Base-by-base conservation (phyloP, 2,888 invertebrate genomes). In the Germaria angustata region DNA sequence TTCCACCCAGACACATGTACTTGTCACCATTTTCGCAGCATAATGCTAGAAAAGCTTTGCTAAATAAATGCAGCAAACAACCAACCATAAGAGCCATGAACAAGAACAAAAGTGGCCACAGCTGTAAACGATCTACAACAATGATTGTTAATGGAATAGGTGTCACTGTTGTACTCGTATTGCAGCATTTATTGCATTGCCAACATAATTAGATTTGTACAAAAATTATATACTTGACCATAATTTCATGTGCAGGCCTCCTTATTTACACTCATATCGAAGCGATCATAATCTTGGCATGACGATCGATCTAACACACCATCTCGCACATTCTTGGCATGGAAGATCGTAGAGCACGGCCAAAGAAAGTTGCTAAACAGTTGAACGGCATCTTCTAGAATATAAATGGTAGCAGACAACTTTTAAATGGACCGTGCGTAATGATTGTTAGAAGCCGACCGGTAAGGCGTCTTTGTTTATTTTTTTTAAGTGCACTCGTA, bases 171-270 rank as follows among this genome's bases (percentile, higher is more conserved):
- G 46, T 46, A 15, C n/a, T 65, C 22, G 61, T 75, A 53, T 65
- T 65, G 76, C 57, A 76, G 28, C 76, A 77, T 68, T 65, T 65
- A 71, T 79, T 59, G 75, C 82, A 82, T 79, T 82, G 65, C 71
- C 59, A 82, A 55, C 75, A 82, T 82, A 79, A 82, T 82, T 82
- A 82, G 82, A 82, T 82, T 79, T 82, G 57, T 51, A 75, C 57
- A 78, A 78, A 72, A 57, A 44, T 51, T 61, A 53, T 69, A 51
- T n/a, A 51, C 68, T 69, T 77, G 77, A 69, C 77, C 77, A 77
- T 77, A 69, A 77, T 69, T 77, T 53, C 20, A 68, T 61, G 53
- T 75, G 39, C 17, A 32, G 46, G 34, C 13, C 59, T 41, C 0
- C n/a, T 24, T 41, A 22, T 49, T 61, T 24, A n/a, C n/a, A n/a